Conservation (phyloP, 2,113 vertebrate species). For the Cinclus mexicanus region DNA sequence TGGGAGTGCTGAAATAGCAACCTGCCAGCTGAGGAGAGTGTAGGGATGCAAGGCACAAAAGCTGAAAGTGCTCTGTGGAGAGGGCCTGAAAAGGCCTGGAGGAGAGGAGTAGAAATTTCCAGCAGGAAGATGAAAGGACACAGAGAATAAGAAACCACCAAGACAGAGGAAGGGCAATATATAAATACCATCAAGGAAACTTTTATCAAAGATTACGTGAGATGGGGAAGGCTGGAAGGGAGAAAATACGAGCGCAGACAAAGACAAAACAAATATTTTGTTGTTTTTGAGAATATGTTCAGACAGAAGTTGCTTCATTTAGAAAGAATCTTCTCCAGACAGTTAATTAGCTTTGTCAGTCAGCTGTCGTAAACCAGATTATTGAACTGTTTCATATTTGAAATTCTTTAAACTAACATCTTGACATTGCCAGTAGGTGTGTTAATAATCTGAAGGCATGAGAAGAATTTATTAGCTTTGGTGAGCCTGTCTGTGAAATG, state of each 20-base stretch:
- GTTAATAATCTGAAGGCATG: conserved; percentile 71
- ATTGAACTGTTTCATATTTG: conserved; percentile 65
- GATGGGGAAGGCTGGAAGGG: background rate
- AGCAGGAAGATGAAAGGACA: background rate
- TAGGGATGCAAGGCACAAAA: background rate
- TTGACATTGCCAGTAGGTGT: conserved; percentile 71
- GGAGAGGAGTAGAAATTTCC: background rate
- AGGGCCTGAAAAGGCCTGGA: background rate
- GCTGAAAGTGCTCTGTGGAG: background rate
- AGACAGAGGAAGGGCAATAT: background rate
- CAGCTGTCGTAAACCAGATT: conserved; percentile 68
- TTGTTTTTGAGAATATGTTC: conserved; percentile 50
- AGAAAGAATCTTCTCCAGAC: conserved; percentile 57
- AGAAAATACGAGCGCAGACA: background rate
- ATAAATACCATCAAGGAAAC: background rate
- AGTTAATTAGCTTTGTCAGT: conserved; percentile 75
- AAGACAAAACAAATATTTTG: conserved; percentile 32
- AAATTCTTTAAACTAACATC: conserved; percentile 68
- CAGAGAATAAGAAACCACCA: background rate
- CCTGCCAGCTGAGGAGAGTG: background rate
- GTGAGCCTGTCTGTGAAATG: conserved; percentile 61
- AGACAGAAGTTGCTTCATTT: conserved; percentile 61
- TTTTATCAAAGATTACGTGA: background rate
- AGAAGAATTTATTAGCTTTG: conserved; percentile 73
- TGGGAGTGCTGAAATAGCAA: background rate